These are phyloP conservation scores for Chinchilla lanigera DNA, from an alignment of 2,113 vertebrate genomes.

Conservation along the genomic window DNA sequence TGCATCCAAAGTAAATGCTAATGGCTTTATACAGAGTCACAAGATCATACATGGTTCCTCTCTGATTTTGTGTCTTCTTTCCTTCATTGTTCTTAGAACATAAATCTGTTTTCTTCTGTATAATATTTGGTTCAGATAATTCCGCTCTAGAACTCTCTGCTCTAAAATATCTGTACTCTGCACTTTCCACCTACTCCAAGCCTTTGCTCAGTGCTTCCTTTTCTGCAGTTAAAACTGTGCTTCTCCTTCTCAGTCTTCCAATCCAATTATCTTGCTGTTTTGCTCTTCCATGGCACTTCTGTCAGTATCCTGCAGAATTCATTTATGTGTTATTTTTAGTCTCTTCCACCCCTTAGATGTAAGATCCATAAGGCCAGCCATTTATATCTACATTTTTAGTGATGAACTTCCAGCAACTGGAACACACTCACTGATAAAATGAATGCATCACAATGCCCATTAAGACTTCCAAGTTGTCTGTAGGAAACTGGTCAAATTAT, in stretches of 20 bases:
- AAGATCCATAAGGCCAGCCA: not conserved
- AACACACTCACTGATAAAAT: not conserved
- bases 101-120: not conserved
- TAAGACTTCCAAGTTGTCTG: not conserved
- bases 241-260: not conserved
- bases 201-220: not conserved
- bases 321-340: not conserved
- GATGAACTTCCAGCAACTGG: not conserved
- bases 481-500: not conserved
- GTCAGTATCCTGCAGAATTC: not conserved
- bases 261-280: not conserved
- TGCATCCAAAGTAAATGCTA: not conserved
- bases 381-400: not conserved
- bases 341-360: not conserved
- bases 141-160: not conserved
- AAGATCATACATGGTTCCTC: accelerated
- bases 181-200: not conserved
- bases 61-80: not conserved
- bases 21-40: not conserved
- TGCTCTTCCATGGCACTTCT: not conserved
- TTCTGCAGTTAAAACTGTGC: not conserved
- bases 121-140: not conserved
- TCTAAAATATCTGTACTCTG: not conserved
- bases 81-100: not conserved
- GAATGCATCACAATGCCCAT: not conserved